phyloP scores from a whole-genome alignment of 2,888 invertebrate genomes.

The Apodemia hepburni region DNA sequence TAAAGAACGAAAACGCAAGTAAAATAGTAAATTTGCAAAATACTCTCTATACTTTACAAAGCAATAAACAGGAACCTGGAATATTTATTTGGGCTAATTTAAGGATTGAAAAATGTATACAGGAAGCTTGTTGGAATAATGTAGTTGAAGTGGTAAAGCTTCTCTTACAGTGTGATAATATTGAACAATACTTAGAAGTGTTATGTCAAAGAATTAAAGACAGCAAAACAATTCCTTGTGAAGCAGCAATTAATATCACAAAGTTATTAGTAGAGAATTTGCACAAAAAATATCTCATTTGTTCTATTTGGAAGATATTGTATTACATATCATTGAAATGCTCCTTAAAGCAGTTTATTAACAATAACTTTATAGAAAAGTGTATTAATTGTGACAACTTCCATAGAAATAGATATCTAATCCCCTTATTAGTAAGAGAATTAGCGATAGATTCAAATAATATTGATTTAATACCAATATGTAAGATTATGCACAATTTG shows the following conservation, averaged over 20 bases:
- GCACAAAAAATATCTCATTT: conserved; percentile 28
- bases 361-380: conserved; percentile 34
- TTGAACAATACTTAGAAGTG: conserved; percentile 46
- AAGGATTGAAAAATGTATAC: conserved; percentile 42
- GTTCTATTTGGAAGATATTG: conserved; percentile 51
- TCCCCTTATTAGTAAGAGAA: conserved; percentile 53
- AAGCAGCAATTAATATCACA: conserved; percentile 38
- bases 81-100: conserved; percentile 50
- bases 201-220: conserved; percentile 44
- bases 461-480: conserved; percentile 37
- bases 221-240: conserved; percentile 33
- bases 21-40: conserved; percentile 34
- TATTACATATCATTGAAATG: conserved; percentile 48
- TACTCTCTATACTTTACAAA: conserved; percentile 41
- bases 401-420: conserved; percentile 51
- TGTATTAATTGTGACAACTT: conserved; percentile 35
- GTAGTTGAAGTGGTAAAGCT: conserved; percentile 42
- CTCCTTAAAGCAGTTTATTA: conserved; percentile 33
- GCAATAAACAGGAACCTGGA: conserved; percentile 44
- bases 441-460: conserved; percentile 31
- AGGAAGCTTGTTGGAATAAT: conserved; percentile 40
- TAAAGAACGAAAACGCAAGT: conserved; percentile 26
- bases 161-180: conserved; percentile 43
- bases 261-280: conserved; percentile 38
- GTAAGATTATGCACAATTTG: conserved; percentile 43